Percentiles rank a stretch among this genome's conserved stretches.
Conservation (phyloP, 2,113 vertebrate genomes). For the Rhynchopsitta pachyrhyncha region DNA sequence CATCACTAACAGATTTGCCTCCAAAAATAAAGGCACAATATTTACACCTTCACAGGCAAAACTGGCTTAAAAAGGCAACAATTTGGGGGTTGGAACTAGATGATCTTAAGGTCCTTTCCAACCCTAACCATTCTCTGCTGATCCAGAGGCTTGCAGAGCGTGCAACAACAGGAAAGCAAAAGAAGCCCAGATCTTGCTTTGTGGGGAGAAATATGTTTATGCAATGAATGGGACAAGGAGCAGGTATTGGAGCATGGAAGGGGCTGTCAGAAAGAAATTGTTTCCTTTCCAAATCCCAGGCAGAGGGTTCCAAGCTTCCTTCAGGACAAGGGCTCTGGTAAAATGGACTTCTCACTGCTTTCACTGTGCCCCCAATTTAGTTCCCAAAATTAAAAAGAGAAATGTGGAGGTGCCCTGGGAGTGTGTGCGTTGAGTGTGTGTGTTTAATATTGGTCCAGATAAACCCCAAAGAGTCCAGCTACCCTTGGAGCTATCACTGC, state of each 20-base stretch:
- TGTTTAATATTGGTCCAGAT: not conserved
- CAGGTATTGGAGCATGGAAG: not conserved
- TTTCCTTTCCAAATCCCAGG: not conserved
- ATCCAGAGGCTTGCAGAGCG: not conserved
- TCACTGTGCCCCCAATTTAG: not conserved
- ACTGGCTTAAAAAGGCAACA: not conserved
- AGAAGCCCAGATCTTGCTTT: not conserved
- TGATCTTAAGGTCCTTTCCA: not conserved
- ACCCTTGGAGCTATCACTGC: not conserved
- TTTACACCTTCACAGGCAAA: not conserved
- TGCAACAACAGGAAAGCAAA: not conserved
- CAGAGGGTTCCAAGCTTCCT: not conserved
- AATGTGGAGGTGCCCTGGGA: not conserved
- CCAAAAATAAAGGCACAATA: not conserved
- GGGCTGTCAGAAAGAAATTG: not conserved
- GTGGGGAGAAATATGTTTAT: not conserved
- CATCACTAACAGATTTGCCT: not conserved
- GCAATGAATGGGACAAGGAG: not conserved
- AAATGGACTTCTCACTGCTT: not conserved
- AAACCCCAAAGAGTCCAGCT: not conserved
- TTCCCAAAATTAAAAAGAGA: not conserved
- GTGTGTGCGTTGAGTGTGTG: accelerated
- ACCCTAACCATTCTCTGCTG: not conserved
- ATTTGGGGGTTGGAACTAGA: not conserved
- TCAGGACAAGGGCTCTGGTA: not conserved